phyloP scores from a whole-genome alignment of 2,888 invertebrate species.

The Pantelozetes paolii region DNA sequence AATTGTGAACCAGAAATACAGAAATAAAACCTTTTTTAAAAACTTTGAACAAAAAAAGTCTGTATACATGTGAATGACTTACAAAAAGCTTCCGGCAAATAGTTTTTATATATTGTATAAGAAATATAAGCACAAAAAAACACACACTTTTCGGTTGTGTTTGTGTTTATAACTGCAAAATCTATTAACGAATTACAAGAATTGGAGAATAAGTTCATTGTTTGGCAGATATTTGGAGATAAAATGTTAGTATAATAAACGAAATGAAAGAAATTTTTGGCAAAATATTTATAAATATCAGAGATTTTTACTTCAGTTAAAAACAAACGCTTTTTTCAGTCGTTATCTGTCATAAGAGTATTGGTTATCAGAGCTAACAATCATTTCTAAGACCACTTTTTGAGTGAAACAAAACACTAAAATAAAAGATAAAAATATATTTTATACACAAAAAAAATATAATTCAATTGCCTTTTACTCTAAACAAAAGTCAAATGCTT shows the following conservation, averaged over 20 bases:
- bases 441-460: conserved; percentile 8
- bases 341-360: conserved; percentile 6
- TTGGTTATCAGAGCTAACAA: background rate
- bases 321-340: background rate
- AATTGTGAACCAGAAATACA: background rate
- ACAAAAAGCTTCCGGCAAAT: conserved; percentile 28
- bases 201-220: conserved; percentile 26
- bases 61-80: background rate
- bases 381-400: background rate
- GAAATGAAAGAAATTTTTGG: background rate
- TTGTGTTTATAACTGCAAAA: background rate
- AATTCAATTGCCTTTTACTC: background rate
- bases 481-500: background rate
- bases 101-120: background rate
- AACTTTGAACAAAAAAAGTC: background rate
- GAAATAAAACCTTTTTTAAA: too few species aligned
- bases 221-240: conserved; percentile 16
- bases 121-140: too few species aligned
- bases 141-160: too few species aligned
- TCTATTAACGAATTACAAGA: conserved; percentile 10
- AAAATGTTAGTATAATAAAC: background rate
- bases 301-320: background rate
- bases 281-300: background rate
- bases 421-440: background rate
- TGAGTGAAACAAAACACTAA: background rate